Conservation (phyloP, 2,797 vertebrate genomes). For the Melanogrammus aeglefinus region DNA sequence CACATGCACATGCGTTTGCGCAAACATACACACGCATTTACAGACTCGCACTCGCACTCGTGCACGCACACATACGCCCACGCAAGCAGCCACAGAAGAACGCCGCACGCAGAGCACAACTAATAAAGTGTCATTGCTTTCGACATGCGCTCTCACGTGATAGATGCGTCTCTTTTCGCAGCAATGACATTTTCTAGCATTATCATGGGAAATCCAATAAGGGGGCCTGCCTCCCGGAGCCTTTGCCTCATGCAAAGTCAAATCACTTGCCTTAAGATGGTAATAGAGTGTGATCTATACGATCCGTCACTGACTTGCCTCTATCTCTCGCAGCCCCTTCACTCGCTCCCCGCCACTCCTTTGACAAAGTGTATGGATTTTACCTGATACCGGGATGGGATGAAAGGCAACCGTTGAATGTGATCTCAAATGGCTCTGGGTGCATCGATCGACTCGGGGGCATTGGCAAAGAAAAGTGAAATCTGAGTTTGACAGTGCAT, state of each 20-base stretch:
- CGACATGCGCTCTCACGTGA: slow-evolving; percentile 64
- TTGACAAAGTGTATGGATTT: slow-evolving; percentile 72
- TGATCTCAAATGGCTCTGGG: slow-evolving; percentile 62
- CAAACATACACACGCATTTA: neutral
- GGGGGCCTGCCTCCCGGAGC: slow-evolving; percentile 61
- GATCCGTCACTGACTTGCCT: slow-evolving; percentile 67
- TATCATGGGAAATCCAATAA: slow-evolving; percentile 77
- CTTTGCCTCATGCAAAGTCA: slow-evolving; percentile 64
- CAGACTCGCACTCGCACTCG: slow-evolving; percentile 10
- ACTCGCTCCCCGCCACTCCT: slow-evolving; percentile 13
- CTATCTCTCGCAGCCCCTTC: slow-evolving; percentile 29
- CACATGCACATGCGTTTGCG: neutral
- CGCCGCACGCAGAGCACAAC: slow-evolving; percentile 42
- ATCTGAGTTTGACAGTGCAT: slow-evolving; percentile 52
- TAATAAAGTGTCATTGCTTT: slow-evolving; percentile 69
- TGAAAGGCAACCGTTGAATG: slow-evolving; percentile 62
- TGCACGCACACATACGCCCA: slow-evolving; percentile 18
- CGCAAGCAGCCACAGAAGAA: slow-evolving; percentile 34
- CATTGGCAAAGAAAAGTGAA: slow-evolving; percentile 55
- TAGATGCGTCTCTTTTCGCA: slow-evolving; percentile 65
- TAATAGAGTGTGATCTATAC: slow-evolving; percentile 72
- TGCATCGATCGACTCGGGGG: slow-evolving; percentile 52
- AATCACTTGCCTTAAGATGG: slow-evolving; percentile 70
- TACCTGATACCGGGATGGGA: slow-evolving; percentile 66
- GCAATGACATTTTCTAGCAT: slow-evolving; percentile 71